Evolutionary conservation across 2,797 vertebrate species (phyloP), one percentile per base, ranked within the genome.

Genomic region (Gouania willdenowi): DNA sequence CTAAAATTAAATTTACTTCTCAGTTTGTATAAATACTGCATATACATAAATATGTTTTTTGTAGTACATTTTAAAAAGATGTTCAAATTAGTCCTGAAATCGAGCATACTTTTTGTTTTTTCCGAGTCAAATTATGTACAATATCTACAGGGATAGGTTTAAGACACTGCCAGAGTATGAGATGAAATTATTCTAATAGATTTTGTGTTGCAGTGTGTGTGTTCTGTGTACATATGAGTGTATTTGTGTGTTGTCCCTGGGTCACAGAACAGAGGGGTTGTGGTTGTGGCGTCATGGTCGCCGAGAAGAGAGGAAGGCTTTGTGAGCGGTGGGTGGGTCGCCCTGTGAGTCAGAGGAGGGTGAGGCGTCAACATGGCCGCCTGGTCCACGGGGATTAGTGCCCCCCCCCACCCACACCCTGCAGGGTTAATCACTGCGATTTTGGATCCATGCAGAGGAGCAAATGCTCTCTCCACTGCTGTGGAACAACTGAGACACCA

Each of bases 111-210:
- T n/a, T n/a, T n/a, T n/a, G n/a, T n/a, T n/a, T n/a, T n/a, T 70
- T 39, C 66, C 40, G 15, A 47, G 45, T 69, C 19, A 56, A 69
- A 75, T 89, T 79, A 85, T 69, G 75, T 84, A 83, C 65, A 76
- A 75, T 75, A 57, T 83, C 82, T 47, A n/a, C n/a, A n/a, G n/a
- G n/a, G n/a, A n/a, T n/a, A n/a, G n/a, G n/a, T n/a, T n/a, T n/a
- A 79, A 77, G 80, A 74, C 74, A 65, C 65, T 75, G 78, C 84
- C 79, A 81, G 56, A 78, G 75, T 77, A 75, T 70, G 63, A 55
- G 75, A 66, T 86, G 85, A 84, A 73, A 87, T 82, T 82, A 83
- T 70, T 79, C 62, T 84, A 86, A 89, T 87, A 90, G 87, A 90
- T 83, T 89, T 75, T 54, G 44, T 69, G 51, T n/a, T n/a, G n/a